Base-by-base conservation (phyloP, 2,113 vertebrate genomes). In the Azemiops feae region DNA sequence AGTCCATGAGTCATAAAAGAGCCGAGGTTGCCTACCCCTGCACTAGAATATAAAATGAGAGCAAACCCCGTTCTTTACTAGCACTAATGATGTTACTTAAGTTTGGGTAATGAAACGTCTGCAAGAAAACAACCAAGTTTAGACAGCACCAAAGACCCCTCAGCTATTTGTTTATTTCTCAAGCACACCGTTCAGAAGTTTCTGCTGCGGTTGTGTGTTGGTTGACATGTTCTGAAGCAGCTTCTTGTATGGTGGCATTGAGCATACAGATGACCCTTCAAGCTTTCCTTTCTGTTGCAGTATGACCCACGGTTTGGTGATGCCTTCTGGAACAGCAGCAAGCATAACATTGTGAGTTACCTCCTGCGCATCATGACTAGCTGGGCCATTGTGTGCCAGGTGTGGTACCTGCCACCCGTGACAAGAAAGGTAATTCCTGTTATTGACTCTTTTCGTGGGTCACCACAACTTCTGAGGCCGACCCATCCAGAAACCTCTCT, bases 361-460 rank as follows among this genome's bases (percentile, higher is more conserved):
- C 97, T 99, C 92, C 98, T 99, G 93, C 96, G 99, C 53, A 98
- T 98, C 94, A 99, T 99, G 99, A 99, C 98, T 74, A 99, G 99
- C 97, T 99, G 99, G 99, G 99, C 99, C 93, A 98, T 99, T 0
- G 99, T 99, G 25, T 99, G 99, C 95, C 98, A 99, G 0, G 99
- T 99, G 87, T 99, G 99, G 99, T 99, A 99, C 96, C 95, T 99
- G 92, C 99, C 99, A 0, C 98, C 99, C 5, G 98, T 99, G 99
- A 98, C 96, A 81, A 97, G 96, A 97, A 96, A 99, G 99, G 99
- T 99, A 97, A 34, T 5, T 88, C 8, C 4, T 22, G 22, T 27
- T 43, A 2, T 52, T 52, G 87, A 18, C 27, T 1, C 87, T 53
- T 3, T 30, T 87, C 39, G n/a, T 12, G 6, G 30, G 50, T 50